These are phyloP conservation scores for Romanogobio albipinnatus DNA, from an alignment of 2,113 vertebrate species.

Conservation along the genomic window DNA sequence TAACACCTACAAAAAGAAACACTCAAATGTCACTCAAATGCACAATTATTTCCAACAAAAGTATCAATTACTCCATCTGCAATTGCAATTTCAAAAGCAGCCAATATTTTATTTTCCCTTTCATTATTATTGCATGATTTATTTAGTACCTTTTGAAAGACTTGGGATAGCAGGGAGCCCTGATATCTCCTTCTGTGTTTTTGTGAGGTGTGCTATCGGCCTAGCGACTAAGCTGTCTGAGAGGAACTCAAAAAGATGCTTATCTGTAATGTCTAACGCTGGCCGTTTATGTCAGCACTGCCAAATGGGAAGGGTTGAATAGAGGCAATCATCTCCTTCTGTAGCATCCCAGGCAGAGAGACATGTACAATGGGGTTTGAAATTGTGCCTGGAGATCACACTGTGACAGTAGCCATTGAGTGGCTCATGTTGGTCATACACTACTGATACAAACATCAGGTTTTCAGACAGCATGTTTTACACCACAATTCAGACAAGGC, in stretches of 20 bases:
- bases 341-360: slow-evolving; percentile 15
- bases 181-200: slow-evolving; percentile 58
- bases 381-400: slow-evolving; percentile 41
- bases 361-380: slow-evolving; percentile 21
- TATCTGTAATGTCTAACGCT: slow-evolving; percentile 71
- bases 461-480: not conserved
- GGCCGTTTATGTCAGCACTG: slow-evolving; percentile 63
- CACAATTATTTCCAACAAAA: slow-evolving; percentile 27
- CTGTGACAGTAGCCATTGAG: slow-evolving; percentile 20
- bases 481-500: not conserved
- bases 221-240: slow-evolving; percentile 68
- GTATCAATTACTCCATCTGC: slow-evolving; percentile 28
- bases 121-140: slow-evolving; percentile 31
- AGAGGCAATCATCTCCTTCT: slow-evolving; percentile 68
- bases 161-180: slow-evolving; percentile 60
- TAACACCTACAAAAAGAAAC: slow-evolving; percentile 82
- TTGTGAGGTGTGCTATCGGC: slow-evolving; percentile 69
- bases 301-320: slow-evolving; percentile 67
- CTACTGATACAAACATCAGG: slow-evolving; percentile 9
- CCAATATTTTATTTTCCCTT: slow-evolving; percentile 51
- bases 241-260: slow-evolving; percentile 71
- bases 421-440: slow-evolving; percentile 13
- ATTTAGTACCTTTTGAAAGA: slow-evolving; percentile 37
- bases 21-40: not conserved
- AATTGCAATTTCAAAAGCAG: not conserved